These are phyloP conservation scores for Zaprionus ornatus DNA, from an alignment of 1,140 invertebrate genomes.

Conservation along the genomic window DNA sequence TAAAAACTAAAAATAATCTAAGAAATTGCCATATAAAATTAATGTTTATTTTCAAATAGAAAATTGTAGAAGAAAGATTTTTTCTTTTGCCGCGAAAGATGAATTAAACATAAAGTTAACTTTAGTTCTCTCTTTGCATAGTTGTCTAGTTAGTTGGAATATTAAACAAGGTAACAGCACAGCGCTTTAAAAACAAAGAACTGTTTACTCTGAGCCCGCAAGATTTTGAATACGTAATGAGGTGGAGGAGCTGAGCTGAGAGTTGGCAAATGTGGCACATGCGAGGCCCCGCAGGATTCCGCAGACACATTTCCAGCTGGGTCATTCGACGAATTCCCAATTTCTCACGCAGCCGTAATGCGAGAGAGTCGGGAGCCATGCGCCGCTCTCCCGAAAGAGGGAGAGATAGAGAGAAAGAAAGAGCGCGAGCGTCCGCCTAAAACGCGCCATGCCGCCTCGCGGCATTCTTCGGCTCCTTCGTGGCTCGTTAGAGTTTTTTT, in stretches of 20 bases:
- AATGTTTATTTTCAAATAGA: too few relatives aligned
- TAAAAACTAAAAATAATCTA: too few relatives aligned
- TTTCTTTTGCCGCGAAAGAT: neutral
- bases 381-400: neutral
- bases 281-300: neutral
- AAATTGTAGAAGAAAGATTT: too few relatives aligned
- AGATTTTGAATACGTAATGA: constrained; percentile 4
- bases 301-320: neutral
- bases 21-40: too few relatives aligned
- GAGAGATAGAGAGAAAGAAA: neutral
- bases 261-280: neutral
- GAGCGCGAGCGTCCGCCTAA: neutral
- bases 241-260: neutral
- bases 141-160: neutral
- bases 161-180: neutral
- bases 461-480: constrained; percentile 19
- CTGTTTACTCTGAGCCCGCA: neutral
- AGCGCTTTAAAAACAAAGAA: neutral
- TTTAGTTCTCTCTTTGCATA: neutral
- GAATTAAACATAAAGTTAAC: neutral
- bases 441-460: neutral
- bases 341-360: constrained; percentile 1
- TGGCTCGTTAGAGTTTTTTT: constrained; percentile 48
- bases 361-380: neutral
- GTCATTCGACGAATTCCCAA: constrained; percentile 4